Conservation (phyloP, 2,797 vertebrate species). For the Somateria mollissima region DNA sequence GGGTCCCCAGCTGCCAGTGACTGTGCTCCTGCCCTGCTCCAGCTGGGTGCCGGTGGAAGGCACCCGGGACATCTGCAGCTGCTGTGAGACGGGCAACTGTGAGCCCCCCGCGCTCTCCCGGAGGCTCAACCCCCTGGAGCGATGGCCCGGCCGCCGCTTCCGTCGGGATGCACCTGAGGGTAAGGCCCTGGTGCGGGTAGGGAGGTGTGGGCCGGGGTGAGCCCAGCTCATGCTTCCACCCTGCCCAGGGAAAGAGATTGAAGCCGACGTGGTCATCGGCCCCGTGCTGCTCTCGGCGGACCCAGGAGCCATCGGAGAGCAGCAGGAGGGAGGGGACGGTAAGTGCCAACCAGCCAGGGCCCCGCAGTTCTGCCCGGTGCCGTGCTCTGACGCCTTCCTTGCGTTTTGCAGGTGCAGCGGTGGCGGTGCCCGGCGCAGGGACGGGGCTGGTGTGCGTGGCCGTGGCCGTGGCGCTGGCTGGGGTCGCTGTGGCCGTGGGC, state of each 20-base stretch:
- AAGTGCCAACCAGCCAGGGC: accelerated
- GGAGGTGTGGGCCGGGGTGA: accelerated
- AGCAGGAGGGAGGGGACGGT: not conserved
- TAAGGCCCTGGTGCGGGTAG: accelerated
- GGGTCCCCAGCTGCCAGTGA: not conserved
- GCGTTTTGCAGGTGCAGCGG: not conserved
- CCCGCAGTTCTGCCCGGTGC: accelerated
- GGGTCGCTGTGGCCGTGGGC: not conserved
- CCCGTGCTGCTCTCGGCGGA: not conserved
- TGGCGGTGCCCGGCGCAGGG: accelerated
- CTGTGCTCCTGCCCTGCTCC: accelerated
- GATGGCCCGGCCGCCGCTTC: constrained; percentile 13
- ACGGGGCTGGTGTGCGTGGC: not conserved
- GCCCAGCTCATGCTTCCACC: accelerated
- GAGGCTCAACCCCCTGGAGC: not conserved
- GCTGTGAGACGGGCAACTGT: constrained; percentile 4
- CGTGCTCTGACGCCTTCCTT: not conserved
- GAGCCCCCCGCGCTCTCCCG: not conserved
- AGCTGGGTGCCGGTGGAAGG: constrained; percentile 77
- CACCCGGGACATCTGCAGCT: constrained; percentile 44
- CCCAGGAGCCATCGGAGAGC: accelerated
- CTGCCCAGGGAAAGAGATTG: not conserved
- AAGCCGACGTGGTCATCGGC: constrained; percentile 29
- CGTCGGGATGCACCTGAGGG: not conserved
- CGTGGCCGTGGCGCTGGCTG: not conserved